These are phyloP conservation scores for Polydrusus pterygomalis DNA, from an alignment of 2,888 invertebrate species.

Conservation along the genomic window DNA sequence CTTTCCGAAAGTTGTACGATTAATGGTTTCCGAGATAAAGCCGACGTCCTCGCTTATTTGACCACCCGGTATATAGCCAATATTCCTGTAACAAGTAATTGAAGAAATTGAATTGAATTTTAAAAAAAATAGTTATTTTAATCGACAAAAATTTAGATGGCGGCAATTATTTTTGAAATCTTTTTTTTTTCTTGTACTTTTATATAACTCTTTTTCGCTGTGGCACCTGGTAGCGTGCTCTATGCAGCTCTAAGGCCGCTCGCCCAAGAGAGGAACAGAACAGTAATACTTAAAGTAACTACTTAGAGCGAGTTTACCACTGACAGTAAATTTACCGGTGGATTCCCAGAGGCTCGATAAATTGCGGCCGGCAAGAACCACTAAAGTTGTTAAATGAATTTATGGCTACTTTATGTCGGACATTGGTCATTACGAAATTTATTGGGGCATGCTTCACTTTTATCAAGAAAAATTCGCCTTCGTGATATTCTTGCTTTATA, in stretches of 20 bases:
- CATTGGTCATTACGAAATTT: constrained; percentile 71
- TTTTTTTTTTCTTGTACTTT: no score
- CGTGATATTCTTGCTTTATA: constrained; percentile 15
- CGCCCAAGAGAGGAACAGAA: constrained; percentile 30
- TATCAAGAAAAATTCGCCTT: constrained; percentile 58
- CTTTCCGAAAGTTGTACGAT: no score
- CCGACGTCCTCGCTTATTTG: no score
- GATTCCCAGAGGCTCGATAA: constrained; percentile 68
- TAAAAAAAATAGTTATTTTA: no score
- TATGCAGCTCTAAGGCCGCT: neutral
- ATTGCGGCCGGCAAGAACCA: constrained; percentile 71
- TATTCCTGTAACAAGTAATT: no score
- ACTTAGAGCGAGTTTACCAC: constrained; percentile 64
- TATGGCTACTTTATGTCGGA: constrained; percentile 71
- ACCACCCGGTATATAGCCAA: no score
- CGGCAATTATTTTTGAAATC: no score
- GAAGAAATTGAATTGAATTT: no score
- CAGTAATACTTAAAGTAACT: constrained; percentile 62
- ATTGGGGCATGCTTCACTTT: constrained; percentile 64
- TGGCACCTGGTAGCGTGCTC: neutral
- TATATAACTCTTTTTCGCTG: no score
- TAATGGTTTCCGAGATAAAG: no score
- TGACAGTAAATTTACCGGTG: constrained; percentile 61
- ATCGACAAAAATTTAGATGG: no score
- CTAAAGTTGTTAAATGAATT: constrained; percentile 74